Evolutionary conservation across 2,797 vertebrate genomes (phyloP).

Genomic region (Lagocephalus sceleratus): DNA sequence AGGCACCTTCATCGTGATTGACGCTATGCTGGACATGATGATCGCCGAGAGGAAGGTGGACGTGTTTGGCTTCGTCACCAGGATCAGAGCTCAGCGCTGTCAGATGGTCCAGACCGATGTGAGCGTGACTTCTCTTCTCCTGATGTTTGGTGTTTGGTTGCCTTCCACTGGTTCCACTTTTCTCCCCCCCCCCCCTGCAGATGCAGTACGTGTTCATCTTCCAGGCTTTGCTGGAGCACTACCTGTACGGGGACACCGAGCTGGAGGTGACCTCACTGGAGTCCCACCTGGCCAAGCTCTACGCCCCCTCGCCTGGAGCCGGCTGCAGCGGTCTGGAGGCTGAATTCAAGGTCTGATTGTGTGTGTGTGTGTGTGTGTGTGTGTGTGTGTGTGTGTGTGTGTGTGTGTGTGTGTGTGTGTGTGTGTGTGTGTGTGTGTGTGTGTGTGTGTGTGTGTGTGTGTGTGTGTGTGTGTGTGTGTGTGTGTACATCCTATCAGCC

Average conservation of each 20-base stretch:
- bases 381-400: not conserved
- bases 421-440: not conserved
- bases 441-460: not conserved
- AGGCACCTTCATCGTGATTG: slow-evolving; percentile 96
- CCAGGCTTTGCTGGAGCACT: slow-evolving; percentile 96
- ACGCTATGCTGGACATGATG: slow-evolving; percentile 99
- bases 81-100: slow-evolving; percentile 95
- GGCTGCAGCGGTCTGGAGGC: slow-evolving; percentile 93
- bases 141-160: not conserved
- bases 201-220: slow-evolving; percentile 99
- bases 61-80: slow-evolving; percentile 94
- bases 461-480: not conserved
- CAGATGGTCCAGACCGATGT: slow-evolving; percentile 99
- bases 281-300: slow-evolving; percentile 93
- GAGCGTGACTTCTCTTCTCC: slow-evolving; percentile 45
- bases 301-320: slow-evolving; percentile 88
- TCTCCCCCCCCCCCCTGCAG: slow-evolving; percentile 66
- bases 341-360: slow-evolving; percentile 88
- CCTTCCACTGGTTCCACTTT: not conserved
- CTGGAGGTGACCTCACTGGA: slow-evolving; percentile 97
- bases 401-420: not conserved
- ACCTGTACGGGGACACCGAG: slow-evolving; percentile 96
- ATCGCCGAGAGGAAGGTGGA: slow-evolving; percentile 89
- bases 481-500: not conserved
- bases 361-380: not conserved